These are phyloP conservation scores for Clangula hyemalis DNA, from an alignment of 2,797 vertebrate genomes.

Conservation along the genomic window DNA sequence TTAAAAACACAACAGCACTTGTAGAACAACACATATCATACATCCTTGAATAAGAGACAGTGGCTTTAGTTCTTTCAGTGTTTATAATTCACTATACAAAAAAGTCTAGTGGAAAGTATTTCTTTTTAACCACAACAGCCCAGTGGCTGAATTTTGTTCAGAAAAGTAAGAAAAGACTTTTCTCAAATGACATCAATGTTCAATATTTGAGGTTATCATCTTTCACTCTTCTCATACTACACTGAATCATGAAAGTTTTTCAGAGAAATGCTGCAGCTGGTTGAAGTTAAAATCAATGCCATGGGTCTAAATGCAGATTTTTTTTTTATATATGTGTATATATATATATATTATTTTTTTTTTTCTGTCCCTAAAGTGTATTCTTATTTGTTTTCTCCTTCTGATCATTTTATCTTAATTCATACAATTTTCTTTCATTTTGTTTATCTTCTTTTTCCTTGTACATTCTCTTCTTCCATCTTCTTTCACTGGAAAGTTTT, in stretches of 20 bases:
- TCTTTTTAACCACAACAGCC: background rate
- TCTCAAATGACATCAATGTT: background rate
- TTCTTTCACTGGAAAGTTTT: background rate
- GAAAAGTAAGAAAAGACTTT: background rate
- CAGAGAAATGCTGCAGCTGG: background rate
- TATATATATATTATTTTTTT: background rate
- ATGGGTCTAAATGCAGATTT: background rate
- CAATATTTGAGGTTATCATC: slow-evolving; percentile 7
- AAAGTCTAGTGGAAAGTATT: background rate
- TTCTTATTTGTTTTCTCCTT: background rate
- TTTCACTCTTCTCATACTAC: slow-evolving; percentile 5
- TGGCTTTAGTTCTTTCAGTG: background rate
- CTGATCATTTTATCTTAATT: background rate
- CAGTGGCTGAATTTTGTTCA: background rate
- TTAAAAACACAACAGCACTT: slow-evolving; percentile 2
- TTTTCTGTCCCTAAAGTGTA: background rate
- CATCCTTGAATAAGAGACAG: background rate
- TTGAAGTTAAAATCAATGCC: background rate
- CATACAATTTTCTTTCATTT: background rate
- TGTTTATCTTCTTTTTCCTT: background rate
- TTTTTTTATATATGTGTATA: background rate
- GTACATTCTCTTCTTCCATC: background rate
- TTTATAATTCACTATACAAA: background rate
- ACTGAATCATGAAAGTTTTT: slow-evolving; percentile 11
- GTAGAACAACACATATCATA: background rate